These are phyloP conservation scores for Trogon melanurus DNA, from an alignment of 2,113 vertebrate species.

Conservation along the genomic window DNA sequence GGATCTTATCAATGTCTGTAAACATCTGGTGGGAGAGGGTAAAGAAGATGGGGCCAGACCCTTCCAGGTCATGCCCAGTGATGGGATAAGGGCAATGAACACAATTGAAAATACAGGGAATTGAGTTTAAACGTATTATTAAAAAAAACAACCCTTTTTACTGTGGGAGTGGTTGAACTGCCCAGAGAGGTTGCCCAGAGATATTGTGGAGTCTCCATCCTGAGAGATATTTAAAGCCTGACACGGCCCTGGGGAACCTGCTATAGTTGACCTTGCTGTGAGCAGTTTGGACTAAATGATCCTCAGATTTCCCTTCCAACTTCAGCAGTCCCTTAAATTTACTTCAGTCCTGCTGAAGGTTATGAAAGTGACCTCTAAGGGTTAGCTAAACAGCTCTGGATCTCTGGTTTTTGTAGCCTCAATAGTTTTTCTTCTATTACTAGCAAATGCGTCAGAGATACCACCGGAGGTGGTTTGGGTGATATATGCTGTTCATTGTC, in stretches of 20 bases:
- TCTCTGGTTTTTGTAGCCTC: neutral
- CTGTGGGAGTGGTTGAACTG: neutral
- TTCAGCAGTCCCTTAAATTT: neutral
- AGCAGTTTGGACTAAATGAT: neutral
- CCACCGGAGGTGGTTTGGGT: neutral
- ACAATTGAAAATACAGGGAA: neutral
- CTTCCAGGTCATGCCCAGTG: neutral
- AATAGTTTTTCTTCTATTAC: neutral
- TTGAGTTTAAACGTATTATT: rapidly evolving
- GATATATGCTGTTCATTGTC: neutral
- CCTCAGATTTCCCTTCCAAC: neutral
- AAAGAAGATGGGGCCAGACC: neutral
- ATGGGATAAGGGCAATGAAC: neutral
- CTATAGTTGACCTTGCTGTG: neutral
- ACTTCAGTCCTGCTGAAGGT: neutral
- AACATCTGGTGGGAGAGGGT: neutral
- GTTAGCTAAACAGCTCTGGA: neutral
- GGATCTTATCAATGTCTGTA: neutral
- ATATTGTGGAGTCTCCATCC: neutral
- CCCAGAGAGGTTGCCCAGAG: neutral
- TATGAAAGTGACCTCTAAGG: neutral
- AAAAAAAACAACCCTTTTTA: neutral
- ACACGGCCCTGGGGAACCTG: neutral
- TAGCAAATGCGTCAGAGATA: neutral
- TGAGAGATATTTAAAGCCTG: neutral